phyloP scores from a whole-genome alignment of 2,888 invertebrate species.

The Lepidocyrtinus sp. region DNA sequence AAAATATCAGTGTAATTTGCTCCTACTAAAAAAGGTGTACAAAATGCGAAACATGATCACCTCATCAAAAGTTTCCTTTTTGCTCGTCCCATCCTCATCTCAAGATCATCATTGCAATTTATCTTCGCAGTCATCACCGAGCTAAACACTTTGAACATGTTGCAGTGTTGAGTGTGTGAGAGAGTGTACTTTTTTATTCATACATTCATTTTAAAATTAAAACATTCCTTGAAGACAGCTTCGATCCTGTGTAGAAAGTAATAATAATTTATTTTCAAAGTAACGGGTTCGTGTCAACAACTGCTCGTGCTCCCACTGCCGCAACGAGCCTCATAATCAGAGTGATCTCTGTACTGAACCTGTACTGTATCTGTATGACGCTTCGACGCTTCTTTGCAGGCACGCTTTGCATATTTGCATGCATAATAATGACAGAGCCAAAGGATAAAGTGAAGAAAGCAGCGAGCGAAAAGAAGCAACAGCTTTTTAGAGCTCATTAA shows the following conservation, averaged over 20 bases:
- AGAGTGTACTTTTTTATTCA: slow-evolving; percentile 18
- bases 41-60: neutral
- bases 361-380: too few relatives aligned
- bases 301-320: slow-evolving; percentile 49
- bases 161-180: neutral
- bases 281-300: slow-evolving; percentile 64
- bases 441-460: neutral
- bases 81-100: neutral
- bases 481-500: slow-evolving; percentile 44
- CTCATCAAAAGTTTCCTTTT: neutral
- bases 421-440: slow-evolving; percentile 37
- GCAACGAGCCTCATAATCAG: too few relatives aligned
- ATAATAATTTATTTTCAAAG: slow-evolving; percentile 61
- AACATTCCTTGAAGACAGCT: slow-evolving; percentile 57
- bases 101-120: neutral
- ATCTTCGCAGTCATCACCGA: neutral
- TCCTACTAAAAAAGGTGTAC: neutral
- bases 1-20: neutral
- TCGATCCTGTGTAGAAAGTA: slow-evolving; percentile 52
- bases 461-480: neutral
- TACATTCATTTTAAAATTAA: slow-evolving; percentile 54
- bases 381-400: slow-evolving; percentile 5
- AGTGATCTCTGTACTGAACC: too few relatives aligned
- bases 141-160: neutral
- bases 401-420: slow-evolving; percentile 27